phyloP scores from a whole-genome alignment of 2,888 invertebrate species.

The Clitarchus hookeri region DNA sequence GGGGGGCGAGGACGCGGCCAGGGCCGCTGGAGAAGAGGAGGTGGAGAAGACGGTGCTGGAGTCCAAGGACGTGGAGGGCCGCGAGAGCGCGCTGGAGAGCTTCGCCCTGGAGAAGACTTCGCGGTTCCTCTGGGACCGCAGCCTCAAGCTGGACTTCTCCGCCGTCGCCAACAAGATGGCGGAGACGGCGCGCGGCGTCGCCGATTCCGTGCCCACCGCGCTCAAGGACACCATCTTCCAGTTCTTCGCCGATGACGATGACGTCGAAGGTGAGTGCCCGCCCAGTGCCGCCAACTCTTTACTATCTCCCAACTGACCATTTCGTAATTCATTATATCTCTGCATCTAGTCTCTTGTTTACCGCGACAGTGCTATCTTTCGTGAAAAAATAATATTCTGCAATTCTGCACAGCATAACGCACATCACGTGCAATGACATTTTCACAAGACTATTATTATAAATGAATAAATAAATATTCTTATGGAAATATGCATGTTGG shows the following conservation, averaged over 20 bases:
- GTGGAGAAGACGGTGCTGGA: slow-evolving; percentile 57
- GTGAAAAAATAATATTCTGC: too few species aligned
- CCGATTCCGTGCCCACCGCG: slow-evolving; percentile 61
- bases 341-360: too few species aligned
- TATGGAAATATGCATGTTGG: too few species aligned
- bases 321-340: too few species aligned
- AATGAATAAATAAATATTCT: too few species aligned
- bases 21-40: slow-evolving; percentile 53
- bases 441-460: too few species aligned
- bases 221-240: slow-evolving; percentile 61
- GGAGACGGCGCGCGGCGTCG: slow-evolving; percentile 55
- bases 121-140: slow-evolving; percentile 63
- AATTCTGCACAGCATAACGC: too few species aligned
- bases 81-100: slow-evolving; percentile 62
- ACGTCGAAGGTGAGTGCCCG: background rate
- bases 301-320: background rate
- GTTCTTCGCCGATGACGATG: slow-evolving; percentile 60
- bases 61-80: slow-evolving; percentile 58
- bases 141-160: slow-evolving; percentile 58
- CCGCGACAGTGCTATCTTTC: too few species aligned
- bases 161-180: slow-evolving; percentile 53
- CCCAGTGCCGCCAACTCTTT: background rate
- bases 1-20: slow-evolving; percentile 48
- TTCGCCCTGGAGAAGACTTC: slow-evolving; percentile 60
- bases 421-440: too few species aligned